phyloP scores from a whole-genome alignment of 2,797 vertebrate genomes.

The Danio kyathit region DNA sequence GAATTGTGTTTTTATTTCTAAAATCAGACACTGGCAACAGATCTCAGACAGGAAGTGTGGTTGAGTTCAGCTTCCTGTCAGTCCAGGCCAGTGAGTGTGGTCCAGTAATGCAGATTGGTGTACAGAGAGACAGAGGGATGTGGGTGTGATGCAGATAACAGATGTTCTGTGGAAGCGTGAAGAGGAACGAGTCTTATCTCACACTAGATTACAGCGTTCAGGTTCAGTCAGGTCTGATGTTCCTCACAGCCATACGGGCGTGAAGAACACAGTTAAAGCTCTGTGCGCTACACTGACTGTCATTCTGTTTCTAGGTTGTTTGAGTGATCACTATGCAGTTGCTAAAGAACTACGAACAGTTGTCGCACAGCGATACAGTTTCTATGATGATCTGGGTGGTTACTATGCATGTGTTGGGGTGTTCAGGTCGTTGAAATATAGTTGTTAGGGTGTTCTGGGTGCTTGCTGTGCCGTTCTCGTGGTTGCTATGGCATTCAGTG shows the following conservation, averaged over 20 bases:
- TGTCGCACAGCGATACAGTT: background rate
- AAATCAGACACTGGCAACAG: background rate
- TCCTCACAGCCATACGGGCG: background rate
- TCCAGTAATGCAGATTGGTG: background rate
- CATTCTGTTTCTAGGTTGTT: too few relatives aligned
- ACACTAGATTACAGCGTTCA: slow-evolving; percentile 25
- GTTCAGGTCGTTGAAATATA: too few relatives aligned
- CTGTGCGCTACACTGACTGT: too few relatives aligned
- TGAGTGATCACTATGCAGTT: too few relatives aligned
- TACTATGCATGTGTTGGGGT: too few relatives aligned
- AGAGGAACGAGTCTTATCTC: slow-evolving; percentile 20
- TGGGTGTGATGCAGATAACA: slow-evolving; percentile 44
- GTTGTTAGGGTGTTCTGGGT: too few relatives aligned
- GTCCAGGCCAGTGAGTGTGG: background rate
- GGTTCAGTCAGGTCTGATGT: slow-evolving; percentile 1
- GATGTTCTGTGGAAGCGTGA: slow-evolving; percentile 40
- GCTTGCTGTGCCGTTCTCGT: too few relatives aligned
- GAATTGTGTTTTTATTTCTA: background rate
- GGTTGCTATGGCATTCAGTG: too few relatives aligned
- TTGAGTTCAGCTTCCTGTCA: slow-evolving; percentile 12
- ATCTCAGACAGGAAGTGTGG: slow-evolving; percentile 15
- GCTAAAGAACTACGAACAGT: background rate
- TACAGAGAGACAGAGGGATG: slow-evolving; percentile 5
- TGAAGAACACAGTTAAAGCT: background rate
- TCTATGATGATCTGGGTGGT: too few relatives aligned